Conservation (phyloP, 2,113 vertebrate genomes). For the Peromyscus leucopus region DNA sequence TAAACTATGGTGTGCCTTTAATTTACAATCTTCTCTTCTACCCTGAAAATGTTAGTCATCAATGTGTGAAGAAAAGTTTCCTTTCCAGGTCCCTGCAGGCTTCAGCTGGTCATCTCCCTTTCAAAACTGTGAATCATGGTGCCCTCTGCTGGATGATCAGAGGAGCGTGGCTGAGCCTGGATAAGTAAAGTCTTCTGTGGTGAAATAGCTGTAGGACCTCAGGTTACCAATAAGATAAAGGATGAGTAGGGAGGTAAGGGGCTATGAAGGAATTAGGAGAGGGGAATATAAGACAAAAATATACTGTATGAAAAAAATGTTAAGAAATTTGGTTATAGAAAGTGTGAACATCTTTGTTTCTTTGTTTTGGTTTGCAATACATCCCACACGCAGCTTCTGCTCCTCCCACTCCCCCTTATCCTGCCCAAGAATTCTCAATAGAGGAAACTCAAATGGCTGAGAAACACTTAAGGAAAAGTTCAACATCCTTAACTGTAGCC, state of each 20-base stretch:
- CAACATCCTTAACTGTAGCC: neutral
- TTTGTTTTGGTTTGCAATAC: neutral
- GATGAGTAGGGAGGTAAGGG: neutral
- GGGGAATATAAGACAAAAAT: neutral
- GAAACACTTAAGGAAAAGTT: neutral
- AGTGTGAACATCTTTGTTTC: neutral
- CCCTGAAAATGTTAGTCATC: neutral
- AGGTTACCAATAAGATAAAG: neutral
- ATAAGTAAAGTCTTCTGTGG: neutral
- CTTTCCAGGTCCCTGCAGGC: neutral
- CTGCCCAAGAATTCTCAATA: neutral
- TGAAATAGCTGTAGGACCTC: neutral
- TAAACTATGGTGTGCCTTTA: neutral
- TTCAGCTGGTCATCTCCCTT: neutral
- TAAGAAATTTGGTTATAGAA: neutral
- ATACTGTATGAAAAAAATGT: too few species aligned
- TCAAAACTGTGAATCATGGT: neutral
- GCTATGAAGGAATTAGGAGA: neutral
- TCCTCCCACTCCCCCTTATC: too few species aligned
- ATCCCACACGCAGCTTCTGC: neutral
- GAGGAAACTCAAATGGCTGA: neutral
- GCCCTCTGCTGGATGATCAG: constrained; percentile 31
- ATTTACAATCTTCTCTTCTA: neutral
- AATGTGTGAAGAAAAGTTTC: neutral
- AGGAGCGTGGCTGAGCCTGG: neutral